Evolutionary conservation across 1,140 invertebrate species (phyloP).

Genomic region (Bemisia tabaci): DNA sequence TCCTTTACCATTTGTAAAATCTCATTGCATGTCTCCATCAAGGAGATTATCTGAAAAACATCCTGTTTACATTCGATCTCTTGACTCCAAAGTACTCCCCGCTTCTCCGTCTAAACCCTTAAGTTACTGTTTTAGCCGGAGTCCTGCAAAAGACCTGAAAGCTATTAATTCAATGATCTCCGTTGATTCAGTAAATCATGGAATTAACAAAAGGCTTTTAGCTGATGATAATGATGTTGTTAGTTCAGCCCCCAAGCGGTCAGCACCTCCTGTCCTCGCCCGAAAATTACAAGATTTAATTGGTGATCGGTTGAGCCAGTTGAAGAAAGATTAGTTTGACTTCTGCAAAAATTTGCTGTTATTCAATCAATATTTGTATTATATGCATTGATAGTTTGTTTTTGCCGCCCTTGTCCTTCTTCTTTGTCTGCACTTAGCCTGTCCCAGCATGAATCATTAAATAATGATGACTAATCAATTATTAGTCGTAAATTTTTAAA

Average conservation of each 20-base stretch:
- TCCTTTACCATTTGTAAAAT: slow-evolving; percentile 54
- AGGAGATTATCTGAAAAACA: slow-evolving; percentile 51
- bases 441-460: too few relatives aligned
- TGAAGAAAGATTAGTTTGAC: too few relatives aligned
- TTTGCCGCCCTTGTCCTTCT: too few relatives aligned
- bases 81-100: slow-evolving; percentile 37
- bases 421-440: too few relatives aligned
- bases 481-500: too few relatives aligned
- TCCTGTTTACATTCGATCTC: slow-evolving; percentile 48
- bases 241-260: slow-evolving; percentile 30
- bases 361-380: neutral
- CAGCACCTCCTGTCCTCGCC: slow-evolving; percentile 30
- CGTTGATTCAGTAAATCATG: slow-evolving; percentile 27
- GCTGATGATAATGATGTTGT: slow-evolving; percentile 34
- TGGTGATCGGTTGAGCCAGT: slow-evolving; percentile 33
- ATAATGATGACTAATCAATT: too few relatives aligned
- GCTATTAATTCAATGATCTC: slow-evolving; percentile 1
- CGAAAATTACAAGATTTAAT: slow-evolving; percentile 42
- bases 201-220: slow-evolving; percentile 39
- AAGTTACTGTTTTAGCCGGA: slow-evolving; percentile 74
- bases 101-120: slow-evolving; percentile 45
- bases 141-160: slow-evolving; percentile 55
- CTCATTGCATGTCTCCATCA: slow-evolving; percentile 48
- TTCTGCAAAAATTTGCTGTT: too few relatives aligned
- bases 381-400: too few relatives aligned